These are phyloP conservation scores for Dendrocopos noguchii DNA, from an alignment of 2,113 vertebrate species.

Conservation along the genomic window DNA sequence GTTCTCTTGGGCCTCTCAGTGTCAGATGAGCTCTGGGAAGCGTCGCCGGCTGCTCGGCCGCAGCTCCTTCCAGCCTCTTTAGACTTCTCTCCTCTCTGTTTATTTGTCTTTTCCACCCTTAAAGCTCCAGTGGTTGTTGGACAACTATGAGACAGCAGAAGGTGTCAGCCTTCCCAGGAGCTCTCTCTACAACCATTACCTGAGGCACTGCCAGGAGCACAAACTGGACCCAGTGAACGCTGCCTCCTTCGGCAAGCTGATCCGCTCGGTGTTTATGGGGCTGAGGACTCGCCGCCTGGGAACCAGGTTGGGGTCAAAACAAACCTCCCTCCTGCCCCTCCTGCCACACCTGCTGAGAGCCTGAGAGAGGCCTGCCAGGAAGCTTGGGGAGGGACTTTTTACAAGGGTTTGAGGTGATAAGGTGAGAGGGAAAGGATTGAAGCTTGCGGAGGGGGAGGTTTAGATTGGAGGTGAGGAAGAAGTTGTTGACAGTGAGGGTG, in stretches of 20 bases:
- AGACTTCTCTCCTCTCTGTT: not conserved
- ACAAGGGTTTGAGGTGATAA: no score
- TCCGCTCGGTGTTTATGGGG: slow-evolving; percentile 98
- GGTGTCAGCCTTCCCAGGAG: slow-evolving; percentile 94
- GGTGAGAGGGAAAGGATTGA: no score
- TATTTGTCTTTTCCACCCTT: not conserved
- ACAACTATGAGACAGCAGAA: slow-evolving; percentile 96
- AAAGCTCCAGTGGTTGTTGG: slow-evolving; percentile 96
- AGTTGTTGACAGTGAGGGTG: no score
- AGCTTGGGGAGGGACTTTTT: no score
- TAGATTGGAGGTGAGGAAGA: no score
- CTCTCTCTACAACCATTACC: slow-evolving; percentile 96
- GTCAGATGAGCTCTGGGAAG: not conserved
- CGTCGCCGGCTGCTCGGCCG: fast-evolving
- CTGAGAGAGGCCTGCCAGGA: no score
- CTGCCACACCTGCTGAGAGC: no score
- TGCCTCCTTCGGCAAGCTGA: slow-evolving; percentile 96
- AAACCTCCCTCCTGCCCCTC: no score
- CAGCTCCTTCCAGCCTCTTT: not conserved
- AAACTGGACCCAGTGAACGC: slow-evolving; percentile 97
- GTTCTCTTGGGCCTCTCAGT: not conserved
- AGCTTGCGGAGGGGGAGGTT: no score
- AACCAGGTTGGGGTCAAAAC: slow-evolving; percentile 83
- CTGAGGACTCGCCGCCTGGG: slow-evolving; percentile 93
- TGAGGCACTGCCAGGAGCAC: slow-evolving; percentile 97